Conservation (phyloP, 2,797 vertebrate genomes). For the Astyanax mexicanus region DNA sequence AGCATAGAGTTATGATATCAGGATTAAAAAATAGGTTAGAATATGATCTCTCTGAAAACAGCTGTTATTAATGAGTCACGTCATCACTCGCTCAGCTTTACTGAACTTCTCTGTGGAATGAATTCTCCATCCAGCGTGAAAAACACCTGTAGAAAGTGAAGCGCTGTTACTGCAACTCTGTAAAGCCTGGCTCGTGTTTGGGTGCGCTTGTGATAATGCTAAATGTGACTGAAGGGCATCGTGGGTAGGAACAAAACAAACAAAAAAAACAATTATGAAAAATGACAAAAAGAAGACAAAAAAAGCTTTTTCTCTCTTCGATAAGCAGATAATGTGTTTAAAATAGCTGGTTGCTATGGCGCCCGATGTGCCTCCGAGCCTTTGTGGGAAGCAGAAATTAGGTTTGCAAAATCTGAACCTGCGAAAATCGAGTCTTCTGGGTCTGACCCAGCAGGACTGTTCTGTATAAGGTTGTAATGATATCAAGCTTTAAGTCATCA, state of each 20-base stretch:
- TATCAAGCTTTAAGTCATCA: too few relatives aligned
- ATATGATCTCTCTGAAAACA: too few relatives aligned
- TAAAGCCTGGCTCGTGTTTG: conserved; percentile 12
- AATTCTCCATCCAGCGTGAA: neutral
- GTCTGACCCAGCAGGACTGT: neutral
- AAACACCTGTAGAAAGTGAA: conserved; percentile 1
- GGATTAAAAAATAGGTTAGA: too few relatives aligned
- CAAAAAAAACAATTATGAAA: conserved; percentile 17
- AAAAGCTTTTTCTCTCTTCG: neutral
- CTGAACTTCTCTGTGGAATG: too few relatives aligned
- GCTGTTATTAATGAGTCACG: too few relatives aligned
- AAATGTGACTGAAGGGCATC: conserved; percentile 24
- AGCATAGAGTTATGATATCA: too few relatives aligned
- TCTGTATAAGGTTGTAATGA: too few relatives aligned
- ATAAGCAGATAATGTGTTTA: neutral
- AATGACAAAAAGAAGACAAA: neutral
- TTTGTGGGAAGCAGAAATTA: conserved; percentile 1
- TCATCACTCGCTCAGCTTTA: too few relatives aligned
- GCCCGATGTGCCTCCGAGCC: neutral
- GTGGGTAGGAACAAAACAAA: conserved; percentile 10
- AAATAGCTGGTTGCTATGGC: conserved; percentile 12
- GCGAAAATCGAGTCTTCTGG: neutral
- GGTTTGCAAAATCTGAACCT: conserved; percentile 1
- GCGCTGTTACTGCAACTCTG: neutral
- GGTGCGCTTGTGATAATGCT: conserved; percentile 5